Percentiles rank a stretch among this genome's conserved stretches.
Evolutionary conservation across 2,797 vertebrate species (phyloP).

Genomic region (Thamnophis elegans): DNA sequence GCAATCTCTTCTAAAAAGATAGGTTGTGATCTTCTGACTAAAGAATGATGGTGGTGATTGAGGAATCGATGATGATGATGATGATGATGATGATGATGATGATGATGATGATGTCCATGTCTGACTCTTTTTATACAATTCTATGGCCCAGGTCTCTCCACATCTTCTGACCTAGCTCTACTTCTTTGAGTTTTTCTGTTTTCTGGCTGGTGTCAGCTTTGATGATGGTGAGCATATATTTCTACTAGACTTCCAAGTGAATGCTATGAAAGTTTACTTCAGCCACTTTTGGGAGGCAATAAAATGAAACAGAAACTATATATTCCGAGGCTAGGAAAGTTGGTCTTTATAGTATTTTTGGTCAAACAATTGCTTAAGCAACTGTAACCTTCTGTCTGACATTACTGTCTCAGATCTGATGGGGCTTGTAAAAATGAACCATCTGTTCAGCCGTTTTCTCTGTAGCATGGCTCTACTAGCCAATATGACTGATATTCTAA

Average conservation of each 20-base stretch:
- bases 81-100: no score
- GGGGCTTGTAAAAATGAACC: not conserved
- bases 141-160: not conserved
- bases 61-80: not conserved
- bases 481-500: not conserved
- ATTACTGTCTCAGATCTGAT: not conserved
- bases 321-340: not conserved
- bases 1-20: not conserved
- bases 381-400: not conserved
- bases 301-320: not conserved
- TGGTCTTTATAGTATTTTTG: not conserved
- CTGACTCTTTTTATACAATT: not conserved
- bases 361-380: not conserved
- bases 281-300: not conserved
- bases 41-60: not conserved
- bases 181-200: not conserved
- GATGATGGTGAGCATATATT: not conserved
- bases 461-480: not conserved
- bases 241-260: not conserved
- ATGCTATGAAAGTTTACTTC: not conserved
- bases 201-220: not conserved
- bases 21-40: not conserved
- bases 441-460: not conserved
- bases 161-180: not conserved
- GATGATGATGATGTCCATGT: no score